A percentile compares a stretch with the other conserved stretches of the same genome.
Evolutionary conservation across 1,140 invertebrate species (phyloP).

Genomic region (Apis cerana): DNA sequence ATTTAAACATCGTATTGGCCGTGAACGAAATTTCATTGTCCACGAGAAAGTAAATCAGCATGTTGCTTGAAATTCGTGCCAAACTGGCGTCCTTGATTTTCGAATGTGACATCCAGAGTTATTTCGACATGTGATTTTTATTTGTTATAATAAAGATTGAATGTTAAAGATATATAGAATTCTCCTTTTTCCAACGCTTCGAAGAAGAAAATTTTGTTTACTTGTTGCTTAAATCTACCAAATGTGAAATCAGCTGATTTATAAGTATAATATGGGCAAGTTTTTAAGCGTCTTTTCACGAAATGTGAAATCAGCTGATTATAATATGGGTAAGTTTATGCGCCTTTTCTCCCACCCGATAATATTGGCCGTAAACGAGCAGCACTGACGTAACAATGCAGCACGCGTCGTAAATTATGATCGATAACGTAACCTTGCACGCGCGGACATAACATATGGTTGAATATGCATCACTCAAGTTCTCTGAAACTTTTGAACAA

Average conservation of each 20-base stretch:
- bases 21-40: slow-evolving; percentile 41
- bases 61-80: slow-evolving; percentile 32
- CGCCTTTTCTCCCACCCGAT: slow-evolving; percentile 59
- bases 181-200: too few relatives aligned
- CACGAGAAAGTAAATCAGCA: slow-evolving; percentile 38
- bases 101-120: not conserved
- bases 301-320: slow-evolving; percentile 50
- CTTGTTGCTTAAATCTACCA: too few relatives aligned
- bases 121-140: not conserved
- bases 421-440: slow-evolving; percentile 77
- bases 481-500: slow-evolving; percentile 34
- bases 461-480: slow-evolving; percentile 26
- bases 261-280: slow-evolving; percentile 37
- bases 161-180: not conserved
- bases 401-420: slow-evolving; percentile 75
- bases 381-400: slow-evolving; percentile 72
- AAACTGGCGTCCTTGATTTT: slow-evolving; percentile 27
- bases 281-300: slow-evolving; percentile 49
- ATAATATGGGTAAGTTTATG: slow-evolving; percentile 35
- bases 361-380: slow-evolving; percentile 69
- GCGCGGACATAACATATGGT: slow-evolving; percentile 37
- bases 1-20: not conserved
- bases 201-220: not conserved
- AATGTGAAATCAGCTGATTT: not conserved
- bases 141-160: not conserved